phyloP scores from a whole-genome alignment of 2,113 vertebrate genomes.

The Collichthys lucidus region DNA sequence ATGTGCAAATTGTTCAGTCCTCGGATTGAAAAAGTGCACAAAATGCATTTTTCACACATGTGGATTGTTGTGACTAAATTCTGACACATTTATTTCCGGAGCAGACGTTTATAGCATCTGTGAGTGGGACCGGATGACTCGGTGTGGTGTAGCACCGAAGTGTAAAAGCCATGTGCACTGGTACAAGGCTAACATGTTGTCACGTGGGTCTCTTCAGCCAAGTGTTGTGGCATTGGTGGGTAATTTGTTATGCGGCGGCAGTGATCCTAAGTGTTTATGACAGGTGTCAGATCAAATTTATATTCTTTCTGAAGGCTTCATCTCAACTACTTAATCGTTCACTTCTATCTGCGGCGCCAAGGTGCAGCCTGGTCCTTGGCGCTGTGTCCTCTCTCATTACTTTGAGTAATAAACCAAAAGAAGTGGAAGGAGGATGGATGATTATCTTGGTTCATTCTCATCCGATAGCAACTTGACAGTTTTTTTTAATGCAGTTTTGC shows the following conservation, averaged over 20 bases:
- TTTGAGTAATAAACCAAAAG: slow-evolving; percentile 70
- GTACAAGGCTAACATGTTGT: slow-evolving; percentile 56
- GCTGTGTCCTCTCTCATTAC: slow-evolving; percentile 71
- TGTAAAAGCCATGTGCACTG: slow-evolving; percentile 46
- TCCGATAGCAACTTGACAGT: slow-evolving; percentile 41
- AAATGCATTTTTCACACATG: neutral
- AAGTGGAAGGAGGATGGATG: slow-evolving; percentile 30
- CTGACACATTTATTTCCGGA: neutral
- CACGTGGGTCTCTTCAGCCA: slow-evolving; percentile 53
- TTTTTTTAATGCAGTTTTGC: slow-evolving; percentile 6
- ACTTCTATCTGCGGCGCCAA: slow-evolving; percentile 58
- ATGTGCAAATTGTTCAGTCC: neutral
- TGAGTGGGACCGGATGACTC: neutral
- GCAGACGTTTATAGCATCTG: slow-evolving; percentile 11
- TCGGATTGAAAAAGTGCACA: neutral
- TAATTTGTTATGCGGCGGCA: slow-evolving; percentile 69
- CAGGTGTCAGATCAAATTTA: slow-evolving; percentile 82
- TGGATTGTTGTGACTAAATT: neutral
- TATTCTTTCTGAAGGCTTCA: slow-evolving; percentile 70
- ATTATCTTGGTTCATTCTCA: slow-evolving; percentile 43
- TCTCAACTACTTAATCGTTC: slow-evolving; percentile 71
- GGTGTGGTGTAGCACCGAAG: slow-evolving; percentile 24
- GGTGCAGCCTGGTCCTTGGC: slow-evolving; percentile 58
- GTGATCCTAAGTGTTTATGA: slow-evolving; percentile 77
- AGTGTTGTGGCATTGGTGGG: slow-evolving; percentile 67